Base-by-base conservation (phyloP, 2,113 vertebrate genomes). In the rat (Rattus norvegicus) region DNA sequence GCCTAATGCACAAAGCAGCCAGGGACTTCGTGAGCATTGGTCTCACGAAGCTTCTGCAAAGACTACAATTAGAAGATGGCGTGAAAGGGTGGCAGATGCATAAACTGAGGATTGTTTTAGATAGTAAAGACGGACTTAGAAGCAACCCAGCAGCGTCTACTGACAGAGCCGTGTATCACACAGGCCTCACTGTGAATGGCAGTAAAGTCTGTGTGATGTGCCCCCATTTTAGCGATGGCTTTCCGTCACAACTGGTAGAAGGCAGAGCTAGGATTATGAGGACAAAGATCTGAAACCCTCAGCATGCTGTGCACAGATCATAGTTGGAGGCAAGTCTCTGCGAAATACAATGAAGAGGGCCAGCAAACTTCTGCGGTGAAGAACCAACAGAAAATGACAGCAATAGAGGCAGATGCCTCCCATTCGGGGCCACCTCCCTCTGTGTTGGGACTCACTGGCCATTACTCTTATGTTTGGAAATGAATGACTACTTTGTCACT, bases 81-180 rank as follows among this genome's bases (percentile, higher is more conserved):
- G 7, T 30, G 75, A 24, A 12, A 1, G 26, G 24, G 49, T 85
- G 59, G 54, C 26, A 26, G 24, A 63, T 49, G 28, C 9, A 87
- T 54, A 95, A 94, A 56, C 30, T 28, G 73, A 89, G 17, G 52
- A 69, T 39, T 56, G 36, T 92, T 91, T 87, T 84, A 92, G 72
- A 72, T 20, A 33, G 5, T 20, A 61, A 92, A 56, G 20, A 80
- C 59, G 69, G 80, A 79, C 13, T 30, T 10, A 26, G 54, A 91
- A n/a, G 73, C 19, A 89, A 72, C n/a, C 54, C 39, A 76, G 10
- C 10, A 65, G 10, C 12, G 11, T 49, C 20, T 16, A 26, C 8
- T 13, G 24, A 11, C 11, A 61, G 22, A 30, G 33, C 36, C 20
- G n/a, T 30, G 4, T 2, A 2, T 16, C 24, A 11, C 28, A 2